Evolutionary conservation across 2,888 invertebrate species (phyloP), one percentile per base, ranked within the genome.

Genomic region (Diabrotica balteata): DNA sequence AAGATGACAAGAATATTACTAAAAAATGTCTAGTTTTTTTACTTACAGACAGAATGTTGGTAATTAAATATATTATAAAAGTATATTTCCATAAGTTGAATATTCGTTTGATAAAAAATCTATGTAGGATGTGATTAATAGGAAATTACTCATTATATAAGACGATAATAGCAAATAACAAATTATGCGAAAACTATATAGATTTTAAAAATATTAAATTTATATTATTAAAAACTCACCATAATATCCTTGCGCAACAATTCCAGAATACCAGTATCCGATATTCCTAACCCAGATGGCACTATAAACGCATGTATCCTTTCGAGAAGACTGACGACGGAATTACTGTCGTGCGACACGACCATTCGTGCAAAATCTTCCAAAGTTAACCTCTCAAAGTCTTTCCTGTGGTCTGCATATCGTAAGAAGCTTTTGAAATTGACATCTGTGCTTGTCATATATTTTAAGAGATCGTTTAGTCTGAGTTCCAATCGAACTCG

Each of bases 311-410:
- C 83, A 80, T 92, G 90, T 49, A 93, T 86, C 8, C 88, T 85
- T 78, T 91, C 90, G 75, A 93, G 81, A 42, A 91, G 78, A 69
- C 89, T 88, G 45, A 89, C 87, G 63, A 93, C 84, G 4, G 91
- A 90, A 54, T 87, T 85, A 0, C 88, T 84, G 75, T 88, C 88
- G 75, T 90, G 91, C 0, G 92, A 90, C 3, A 93, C 90, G 52
- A 90, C 90, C 84, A 88, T 88, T 72, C 85, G 86, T 0, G 93
- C 92, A 79, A 93, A 93, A 77, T 90, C 88, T 78, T 91, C 86
- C 72, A 93, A 79, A 7, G 94, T 94, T 68, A 85, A 85, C 71
- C 85, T 80, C 80, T 93, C 91, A 73, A 90, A 83, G 46, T 75
- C 71, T 9, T 79, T 74, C 7, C 75, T 68, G 8, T 74, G 69